Conservation (phyloP, 2,113 vertebrate genomes). For the Psittacula cyanocephala region DNA sequence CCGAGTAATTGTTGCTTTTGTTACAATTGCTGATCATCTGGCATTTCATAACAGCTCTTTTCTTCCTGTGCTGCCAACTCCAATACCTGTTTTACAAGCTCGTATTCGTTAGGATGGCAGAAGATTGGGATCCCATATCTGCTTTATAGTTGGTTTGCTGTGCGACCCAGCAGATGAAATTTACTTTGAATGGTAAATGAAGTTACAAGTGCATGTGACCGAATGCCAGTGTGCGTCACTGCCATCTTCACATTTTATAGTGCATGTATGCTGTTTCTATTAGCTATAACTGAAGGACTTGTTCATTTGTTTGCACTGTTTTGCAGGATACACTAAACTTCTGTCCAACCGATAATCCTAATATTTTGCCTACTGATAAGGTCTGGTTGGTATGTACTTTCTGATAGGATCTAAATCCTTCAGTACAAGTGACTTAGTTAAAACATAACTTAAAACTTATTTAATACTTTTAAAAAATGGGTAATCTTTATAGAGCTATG, state of each 20-base stretch:
- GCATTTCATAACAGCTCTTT: neutral
- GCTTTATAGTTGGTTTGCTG: neutral
- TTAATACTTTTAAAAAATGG: neutral
- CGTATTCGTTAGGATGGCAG: neutral
- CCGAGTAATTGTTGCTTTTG: rapidly evolving
- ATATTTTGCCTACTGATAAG: neutral
- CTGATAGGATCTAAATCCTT: neutral
- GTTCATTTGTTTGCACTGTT: neutral
- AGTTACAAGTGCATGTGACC: neutral
- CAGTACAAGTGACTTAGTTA: neutral
- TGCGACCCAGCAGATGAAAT: neutral
- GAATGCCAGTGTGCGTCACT: neutral
- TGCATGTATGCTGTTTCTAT: rapidly evolving
- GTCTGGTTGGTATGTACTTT: neutral
- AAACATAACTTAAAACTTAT: neutral
- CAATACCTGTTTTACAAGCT: neutral
- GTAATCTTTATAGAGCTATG: neutral
- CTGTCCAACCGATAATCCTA: neutral
- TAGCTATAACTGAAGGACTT: neutral
- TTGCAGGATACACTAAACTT: neutral
- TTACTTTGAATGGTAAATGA: neutral
- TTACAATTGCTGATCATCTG: neutral
- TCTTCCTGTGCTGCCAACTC: neutral
- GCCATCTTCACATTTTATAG: neutral
- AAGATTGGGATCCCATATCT: neutral